Base-by-base conservation (phyloP, 2,113 vertebrate genomes). In the Cynoglossus semilaevis region DNA sequence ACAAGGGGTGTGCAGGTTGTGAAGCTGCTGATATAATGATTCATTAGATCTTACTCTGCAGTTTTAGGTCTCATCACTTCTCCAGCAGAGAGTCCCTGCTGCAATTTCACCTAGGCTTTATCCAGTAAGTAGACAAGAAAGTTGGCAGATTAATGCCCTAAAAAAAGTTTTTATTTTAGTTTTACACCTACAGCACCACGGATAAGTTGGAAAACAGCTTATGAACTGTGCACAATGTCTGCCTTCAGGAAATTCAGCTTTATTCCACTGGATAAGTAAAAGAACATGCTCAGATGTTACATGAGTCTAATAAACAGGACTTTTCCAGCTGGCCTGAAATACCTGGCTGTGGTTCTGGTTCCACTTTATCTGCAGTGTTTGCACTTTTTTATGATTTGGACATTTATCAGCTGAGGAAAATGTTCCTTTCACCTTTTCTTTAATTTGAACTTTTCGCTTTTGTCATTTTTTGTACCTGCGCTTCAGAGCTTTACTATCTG, bases 261-360 rank as follows among this genome's bases (percentile, higher is more conserved):
- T 74, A 42, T 45, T 82, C 15, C 35, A 51, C 51, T 46, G 50
- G 76, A 63, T 47, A 68, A 72, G 58, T 19, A 14, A 34, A 81
- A 69, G 65, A 51, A 52, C 68, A 68, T 50, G 69, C 46, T 67
- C 49, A 75, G 76, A 62, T 50, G 53, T 79, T 72, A 74, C 51
- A 41, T 70, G 58, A 37, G 47, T 72, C 22, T 29, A 29, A 29
- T 29, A 29, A 29, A 29, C 22, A 57, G 55, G 67, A 52, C 36
- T 35, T 80, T 67, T 68, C 58, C 77, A 76, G 62, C 68, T 65
- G 58, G 59, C 70, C 52, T 54, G 38, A 55, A 51, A 48, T 45
- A 38, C 61, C 18, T 29, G 62, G 68, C 64, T 48, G 58, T 66
- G 22, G 22, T 62, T 56, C 58, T 65, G 60, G 67, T 40, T 72